These are phyloP conservation scores for Drosophila gaucha DNA, from an alignment of 2,888 invertebrate species.

Conservation along the genomic window DNA sequence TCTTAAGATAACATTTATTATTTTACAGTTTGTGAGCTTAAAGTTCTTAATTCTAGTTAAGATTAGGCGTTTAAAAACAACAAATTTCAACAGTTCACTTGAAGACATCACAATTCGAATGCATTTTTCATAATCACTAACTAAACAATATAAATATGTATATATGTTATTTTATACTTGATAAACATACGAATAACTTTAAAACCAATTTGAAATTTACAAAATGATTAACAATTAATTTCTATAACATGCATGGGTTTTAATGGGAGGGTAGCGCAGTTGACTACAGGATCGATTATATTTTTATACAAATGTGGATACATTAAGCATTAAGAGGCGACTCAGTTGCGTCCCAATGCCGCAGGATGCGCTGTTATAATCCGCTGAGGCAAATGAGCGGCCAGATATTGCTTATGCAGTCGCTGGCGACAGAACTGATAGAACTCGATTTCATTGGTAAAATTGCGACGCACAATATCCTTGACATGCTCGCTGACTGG, in stretches of 20 bases:
- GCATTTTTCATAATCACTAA: constrained; percentile 51
- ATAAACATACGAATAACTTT: constrained; percentile 44
- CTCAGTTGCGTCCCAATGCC: constrained; percentile 35
- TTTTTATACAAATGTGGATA: constrained; percentile 44
- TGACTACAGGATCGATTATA: constrained; percentile 48
- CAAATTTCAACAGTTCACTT: constrained; percentile 76
- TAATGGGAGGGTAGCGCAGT: constrained; percentile 16
- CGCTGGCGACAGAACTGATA: constrained; percentile 95
- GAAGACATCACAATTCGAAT: constrained; percentile 73
- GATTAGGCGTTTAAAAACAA: constrained; percentile 58
- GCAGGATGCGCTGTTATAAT: constrained; percentile 60
- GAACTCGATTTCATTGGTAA: constrained; percentile 95
- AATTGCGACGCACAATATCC: constrained; percentile 93
- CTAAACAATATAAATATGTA: constrained; percentile 65
- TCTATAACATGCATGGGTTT: constrained; percentile 32
- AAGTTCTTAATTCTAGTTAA: constrained; percentile 35
- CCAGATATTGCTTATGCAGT: constrained; percentile 91
- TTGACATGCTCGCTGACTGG: constrained; percentile 94
- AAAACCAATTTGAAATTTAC: constrained; percentile 65
- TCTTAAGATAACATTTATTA: constrained; percentile 40
- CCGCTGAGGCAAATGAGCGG: constrained; percentile 86
- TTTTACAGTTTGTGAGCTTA: constrained; percentile 59
- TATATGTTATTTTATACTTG: constrained; percentile 25
- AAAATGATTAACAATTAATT: constrained; percentile 45
- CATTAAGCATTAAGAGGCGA: neutral